phyloP scores from a whole-genome alignment of 2,888 invertebrate genomes.

The Eristalinus aeneus region DNA sequence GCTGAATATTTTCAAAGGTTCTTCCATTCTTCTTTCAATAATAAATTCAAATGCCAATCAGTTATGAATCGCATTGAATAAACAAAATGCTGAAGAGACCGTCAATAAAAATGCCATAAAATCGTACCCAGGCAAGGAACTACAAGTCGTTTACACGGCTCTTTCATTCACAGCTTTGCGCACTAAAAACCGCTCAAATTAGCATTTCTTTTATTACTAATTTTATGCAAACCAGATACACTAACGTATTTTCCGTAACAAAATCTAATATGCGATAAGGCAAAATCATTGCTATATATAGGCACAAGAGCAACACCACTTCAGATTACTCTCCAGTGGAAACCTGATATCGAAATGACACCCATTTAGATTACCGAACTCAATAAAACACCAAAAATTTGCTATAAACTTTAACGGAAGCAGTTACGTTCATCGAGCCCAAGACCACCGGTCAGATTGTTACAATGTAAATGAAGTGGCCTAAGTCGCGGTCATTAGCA shows the following conservation, averaged over 20 bases:
- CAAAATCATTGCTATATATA: neutral
- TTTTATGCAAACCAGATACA: neutral
- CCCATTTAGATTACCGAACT: conserved; percentile 31
- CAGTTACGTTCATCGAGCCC: conserved; percentile 12
- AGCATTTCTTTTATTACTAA: neutral
- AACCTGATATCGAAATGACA: conserved; percentile 30
- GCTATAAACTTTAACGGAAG: conserved; percentile 43
- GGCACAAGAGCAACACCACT: neutral
- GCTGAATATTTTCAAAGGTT: no score
- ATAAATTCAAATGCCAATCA: neutral
- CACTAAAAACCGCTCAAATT: neutral
- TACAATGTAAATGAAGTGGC: neutral
- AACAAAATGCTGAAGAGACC: neutral
- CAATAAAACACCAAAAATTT: conserved; percentile 19
- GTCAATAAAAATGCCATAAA: neutral
- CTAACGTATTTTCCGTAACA: neutral
- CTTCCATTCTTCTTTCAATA: neutral
- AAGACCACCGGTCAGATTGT: neutral
- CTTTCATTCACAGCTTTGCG: neutral
- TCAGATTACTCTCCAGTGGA: neutral
- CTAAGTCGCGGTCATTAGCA: neutral
- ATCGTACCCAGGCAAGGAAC: neutral
- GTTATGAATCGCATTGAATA: neutral
- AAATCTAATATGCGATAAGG: neutral
- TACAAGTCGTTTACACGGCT: neutral